Evolutionary conservation across 2,888 invertebrate genomes (phyloP).

Genomic region (Diogma glabrata): DNA sequence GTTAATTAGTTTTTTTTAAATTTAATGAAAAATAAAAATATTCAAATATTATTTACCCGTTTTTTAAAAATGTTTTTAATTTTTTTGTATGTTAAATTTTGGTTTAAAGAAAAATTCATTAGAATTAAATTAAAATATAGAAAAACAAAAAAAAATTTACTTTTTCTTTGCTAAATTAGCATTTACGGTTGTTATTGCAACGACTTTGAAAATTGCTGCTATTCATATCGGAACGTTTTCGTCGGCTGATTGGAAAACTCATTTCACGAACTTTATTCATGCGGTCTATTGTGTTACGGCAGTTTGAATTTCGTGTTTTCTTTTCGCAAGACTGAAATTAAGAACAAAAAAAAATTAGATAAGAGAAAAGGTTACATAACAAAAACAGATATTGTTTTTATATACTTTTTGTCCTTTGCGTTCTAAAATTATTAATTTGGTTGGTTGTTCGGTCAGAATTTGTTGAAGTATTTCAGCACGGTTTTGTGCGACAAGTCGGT

Average conservation of each 20-base stretch:
- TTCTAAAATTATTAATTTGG: constrained; percentile 30
- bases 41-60: no score
- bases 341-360: no score
- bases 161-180: constrained; percentile 31
- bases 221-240: constrained; percentile 42
- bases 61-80: no score
- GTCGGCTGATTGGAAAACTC: constrained; percentile 39
- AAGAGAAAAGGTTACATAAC: no score
- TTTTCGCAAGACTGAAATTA: constrained; percentile 35
- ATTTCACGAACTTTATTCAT: constrained; percentile 45
- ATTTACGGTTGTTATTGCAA: constrained; percentile 51
- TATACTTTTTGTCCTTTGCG: constrained; percentile 32
- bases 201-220: constrained; percentile 43
- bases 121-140: no score
- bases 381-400: background rate
- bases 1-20: no score
- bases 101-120: no score
- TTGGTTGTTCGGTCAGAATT: constrained; percentile 24
- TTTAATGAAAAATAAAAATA: no score
- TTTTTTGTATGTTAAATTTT: no score
- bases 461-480: background rate
- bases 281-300: constrained; percentile 42
- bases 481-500: no score
- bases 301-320: constrained; percentile 37
- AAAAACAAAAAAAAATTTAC: no score